Base-by-base conservation (phyloP, 2,888 invertebrate species). In the Penaeus monodon region DNA sequence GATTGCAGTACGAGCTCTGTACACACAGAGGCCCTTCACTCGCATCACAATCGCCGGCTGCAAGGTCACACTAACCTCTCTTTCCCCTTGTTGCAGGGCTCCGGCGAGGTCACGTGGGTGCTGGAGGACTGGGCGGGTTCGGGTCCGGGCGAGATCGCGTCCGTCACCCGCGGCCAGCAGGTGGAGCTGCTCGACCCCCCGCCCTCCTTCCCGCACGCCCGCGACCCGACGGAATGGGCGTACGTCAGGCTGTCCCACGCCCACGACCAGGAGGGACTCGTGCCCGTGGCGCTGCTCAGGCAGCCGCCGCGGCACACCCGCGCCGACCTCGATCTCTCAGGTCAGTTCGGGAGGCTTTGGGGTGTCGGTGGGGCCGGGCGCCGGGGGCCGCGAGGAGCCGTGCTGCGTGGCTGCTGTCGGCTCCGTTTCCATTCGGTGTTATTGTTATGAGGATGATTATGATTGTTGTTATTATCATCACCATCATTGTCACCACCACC, bases 121-220 rank as follows among this genome's bases (percentile, higher is more conserved):
- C 95, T 97, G 86, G 96, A 96, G 90, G 98, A 98, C 92, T 96
- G 96, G 92, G 93, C 94, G 49, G 85, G 85, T 57, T 95, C 96
- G n/a, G 94, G 95, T 29, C 93, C 95, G 22, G 94, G 95, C 78
- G 95, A 95, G 85, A 98, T 98, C 93, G 93, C 98, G 91, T 95
- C 95, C 84, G 97, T 98, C 76, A 94, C 94, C 90, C 97, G 97
- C 92, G 98, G 98, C 44, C 98, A 98, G 93, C 98, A 98, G 93
- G 98, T 98, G 90, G 98, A 98, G 92, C 95, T 98, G 90, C 93
- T 98, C 90, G 98, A 98, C 92, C 94, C 95, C 90, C 95, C 95
- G 91, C 93, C 94, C 88, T 93, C 92, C 57, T 91, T 91, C 81
- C 94, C 91, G 93, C 95, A 91, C 66, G 66, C 74, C 76, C 85